Base-by-base conservation (phyloP, 2,888 invertebrate species). In the Melinaea marsaeus region DNA sequence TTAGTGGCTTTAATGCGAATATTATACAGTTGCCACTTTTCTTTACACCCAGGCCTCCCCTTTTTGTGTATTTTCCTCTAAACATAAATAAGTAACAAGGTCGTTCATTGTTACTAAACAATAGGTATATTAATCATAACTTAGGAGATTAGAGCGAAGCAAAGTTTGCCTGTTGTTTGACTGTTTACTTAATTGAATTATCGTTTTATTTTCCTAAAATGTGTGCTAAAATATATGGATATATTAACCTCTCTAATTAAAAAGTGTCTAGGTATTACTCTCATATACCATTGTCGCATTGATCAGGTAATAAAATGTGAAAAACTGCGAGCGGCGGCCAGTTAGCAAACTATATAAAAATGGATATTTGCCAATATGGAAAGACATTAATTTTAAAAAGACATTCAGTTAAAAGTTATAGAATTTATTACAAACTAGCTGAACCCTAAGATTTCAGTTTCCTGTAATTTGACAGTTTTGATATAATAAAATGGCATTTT, bases 1-100 rank as follows among this genome's bases (percentile, higher is more conserved):
- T 81, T 81, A 83, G 82, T 79, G 75, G 79, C 78, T 78, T 76
- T 89, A 88, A 90, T 88, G 88, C 59, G 83, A 86, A 89, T 87
- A 88, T 89, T 89, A 89, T 89, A 84, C 89, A 83, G 85, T 80
- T 70, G 60, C 67, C 61, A 71, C 67, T 70, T 70, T 70, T 61
- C 65, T 66, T 69, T 66, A 66, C 66, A 64, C 71, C 67, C 61
- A 63, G 59, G 55, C 64, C 65, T 66, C 64, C 64, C 64, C 66
- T 65, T 67, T 68, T 68, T 62, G 57, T 63, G 61, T 47, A 65
- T 61, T 62, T 61, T 56, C 55, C 60, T 59, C 63, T 62, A 67
- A 69, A 69, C 67, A 69, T 70, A 69, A 69, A 70, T 70, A 68
- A 70, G 61, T 55, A 48, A 54, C 61, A 48, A 64, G 58, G 61